Percentiles rank a stretch among this genome's conserved stretches.
phyloP scores from a whole-genome alignment of 1,140 invertebrate species.

The Diorhabda elongata region DNA sequence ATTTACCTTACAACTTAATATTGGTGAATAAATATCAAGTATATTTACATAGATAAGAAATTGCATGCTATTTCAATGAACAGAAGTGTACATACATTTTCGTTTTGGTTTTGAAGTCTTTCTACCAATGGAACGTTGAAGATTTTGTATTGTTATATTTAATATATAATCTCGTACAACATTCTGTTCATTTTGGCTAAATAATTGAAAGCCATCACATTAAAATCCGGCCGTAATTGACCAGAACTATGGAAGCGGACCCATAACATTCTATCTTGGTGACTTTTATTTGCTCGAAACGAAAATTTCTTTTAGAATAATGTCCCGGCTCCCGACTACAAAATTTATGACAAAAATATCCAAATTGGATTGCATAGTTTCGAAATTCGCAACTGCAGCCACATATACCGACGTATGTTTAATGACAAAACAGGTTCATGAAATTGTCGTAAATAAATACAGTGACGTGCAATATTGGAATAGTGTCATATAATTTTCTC shows the following conservation, averaged over 20 bases:
- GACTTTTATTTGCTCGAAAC: constrained; percentile 32
- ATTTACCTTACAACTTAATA: too few species aligned
- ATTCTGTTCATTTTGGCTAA: not conserved
- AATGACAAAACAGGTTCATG: constrained; percentile 39
- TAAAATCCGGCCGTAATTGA: not conserved
- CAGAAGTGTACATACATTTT: too few species aligned
- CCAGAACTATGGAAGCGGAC: constrained; percentile 8
- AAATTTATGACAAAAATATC: constrained; percentile 38
- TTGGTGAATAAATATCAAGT: too few species aligned
- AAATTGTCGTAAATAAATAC: constrained; percentile 33
- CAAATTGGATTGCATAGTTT: constrained; percentile 32
- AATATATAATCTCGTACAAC: not conserved
- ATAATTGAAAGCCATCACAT: not conserved
- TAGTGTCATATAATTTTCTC: too few species aligned
- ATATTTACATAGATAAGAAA: too few species aligned
- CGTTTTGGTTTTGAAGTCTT: too few species aligned
- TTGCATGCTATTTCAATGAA: too few species aligned
- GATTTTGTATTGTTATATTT: too few species aligned
- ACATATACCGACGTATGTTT: constrained; percentile 27
- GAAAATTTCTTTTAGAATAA: constrained; percentile 27
- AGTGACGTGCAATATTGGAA: not conserved
- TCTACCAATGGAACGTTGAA: too few species aligned
- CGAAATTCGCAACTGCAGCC: constrained; percentile 16
- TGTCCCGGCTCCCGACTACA: constrained; percentile 28
- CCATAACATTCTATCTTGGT: constrained; percentile 32